phyloP scores from a whole-genome alignment of 2,797 vertebrate genomes.

The Helicolenus hilgendorfi region DNA sequence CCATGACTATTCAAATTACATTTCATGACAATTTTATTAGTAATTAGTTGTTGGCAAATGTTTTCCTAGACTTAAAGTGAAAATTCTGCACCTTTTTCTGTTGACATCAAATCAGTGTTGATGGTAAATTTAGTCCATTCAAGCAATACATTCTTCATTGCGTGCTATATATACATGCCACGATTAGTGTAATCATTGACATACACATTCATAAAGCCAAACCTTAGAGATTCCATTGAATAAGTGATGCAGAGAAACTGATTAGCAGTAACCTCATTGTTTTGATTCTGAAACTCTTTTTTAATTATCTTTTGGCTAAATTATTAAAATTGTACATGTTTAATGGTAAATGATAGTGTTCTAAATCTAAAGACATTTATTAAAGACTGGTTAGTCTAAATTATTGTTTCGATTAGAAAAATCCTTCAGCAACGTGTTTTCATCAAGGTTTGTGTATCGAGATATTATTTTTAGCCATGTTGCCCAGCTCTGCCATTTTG shows the following conservation, averaged over 20 bases:
- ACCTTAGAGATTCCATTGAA: too few species aligned
- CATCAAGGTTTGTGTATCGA: background rate
- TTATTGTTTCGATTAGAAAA: background rate
- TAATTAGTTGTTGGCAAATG: too few species aligned
- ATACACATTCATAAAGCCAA: too few species aligned
- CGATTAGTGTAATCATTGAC: too few species aligned
- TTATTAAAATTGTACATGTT: background rate
- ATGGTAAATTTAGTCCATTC: too few species aligned
- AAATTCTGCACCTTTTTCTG: too few species aligned
- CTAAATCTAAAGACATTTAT: background rate
- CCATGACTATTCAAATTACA: too few species aligned
- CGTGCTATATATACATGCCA: too few species aligned
- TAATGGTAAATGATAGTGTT: background rate
- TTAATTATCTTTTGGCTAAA: background rate
- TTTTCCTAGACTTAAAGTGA: too few species aligned
- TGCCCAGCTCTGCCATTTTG: background rate
- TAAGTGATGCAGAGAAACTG: background rate
- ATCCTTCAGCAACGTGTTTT: background rate
- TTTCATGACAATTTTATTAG: too few species aligned
- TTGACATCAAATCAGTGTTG: too few species aligned
- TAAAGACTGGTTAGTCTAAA: background rate
- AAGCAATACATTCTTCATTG: too few species aligned
- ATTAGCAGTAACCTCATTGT: background rate
- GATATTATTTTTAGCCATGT: background rate
- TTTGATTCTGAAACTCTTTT: background rate